Conservation (phyloP, 2,113 vertebrate species). For the Dolichallabes microphthalmus region DNA sequence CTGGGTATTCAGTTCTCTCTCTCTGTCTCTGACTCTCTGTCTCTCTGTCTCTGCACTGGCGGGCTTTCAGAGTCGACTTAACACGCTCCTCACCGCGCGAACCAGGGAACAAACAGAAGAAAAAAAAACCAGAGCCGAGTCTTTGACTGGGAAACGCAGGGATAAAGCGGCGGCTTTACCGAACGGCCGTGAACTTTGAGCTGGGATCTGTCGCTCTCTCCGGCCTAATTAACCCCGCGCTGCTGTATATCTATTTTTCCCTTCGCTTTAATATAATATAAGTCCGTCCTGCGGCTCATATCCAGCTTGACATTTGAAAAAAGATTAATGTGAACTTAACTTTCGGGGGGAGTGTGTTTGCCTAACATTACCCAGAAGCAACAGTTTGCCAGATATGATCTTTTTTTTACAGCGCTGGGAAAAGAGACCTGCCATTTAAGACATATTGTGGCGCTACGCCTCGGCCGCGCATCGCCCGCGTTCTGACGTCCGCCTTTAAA, state of each 20-base stretch:
- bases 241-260: slow-evolving; percentile 42
- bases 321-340: slow-evolving; percentile 71
- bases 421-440: slow-evolving; percentile 63
- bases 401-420: slow-evolving; percentile 68
- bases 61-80: slow-evolving; percentile 44
- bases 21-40: not conserved
- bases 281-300: slow-evolving; percentile 61
- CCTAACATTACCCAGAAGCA: slow-evolving; percentile 58
- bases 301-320: slow-evolving; percentile 73
- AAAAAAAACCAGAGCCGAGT: slow-evolving; percentile 41
- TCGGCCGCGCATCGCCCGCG: slow-evolving; percentile 47
- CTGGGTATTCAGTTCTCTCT: slow-evolving; percentile 30
- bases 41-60: slow-evolving; percentile 8
- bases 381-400: slow-evolving; percentile 60
- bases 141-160: slow-evolving; percentile 61
- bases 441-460: slow-evolving; percentile 54
- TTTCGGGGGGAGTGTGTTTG: slow-evolving; percentile 67
- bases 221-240: slow-evolving; percentile 65
- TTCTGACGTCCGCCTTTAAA: slow-evolving; percentile 51
- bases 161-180: slow-evolving; percentile 65
- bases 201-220: slow-evolving; percentile 60
- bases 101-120: slow-evolving; percentile 32
- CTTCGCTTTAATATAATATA: slow-evolving; percentile 67
- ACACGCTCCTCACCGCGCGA: slow-evolving; percentile 45
- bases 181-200: slow-evolving; percentile 74